Conservation (phyloP, 2,888 invertebrate genomes). For the Nephrotoma flavescens region DNA sequence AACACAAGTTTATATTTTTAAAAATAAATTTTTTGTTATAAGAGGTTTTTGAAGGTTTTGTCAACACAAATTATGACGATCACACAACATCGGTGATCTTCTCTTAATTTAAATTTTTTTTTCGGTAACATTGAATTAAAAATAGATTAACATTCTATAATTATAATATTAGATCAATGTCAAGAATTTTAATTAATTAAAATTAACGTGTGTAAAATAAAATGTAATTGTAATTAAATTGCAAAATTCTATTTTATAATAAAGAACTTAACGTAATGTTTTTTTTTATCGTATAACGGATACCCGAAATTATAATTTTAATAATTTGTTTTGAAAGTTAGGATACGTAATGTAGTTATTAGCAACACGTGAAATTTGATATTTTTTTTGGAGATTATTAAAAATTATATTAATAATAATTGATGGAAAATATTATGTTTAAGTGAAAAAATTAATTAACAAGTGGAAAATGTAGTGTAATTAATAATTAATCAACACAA, state of each 20-base stretch:
- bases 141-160: not conserved
- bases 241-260: not conserved
- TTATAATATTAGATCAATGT: not conserved
- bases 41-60: not conserved
- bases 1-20: not conserved
- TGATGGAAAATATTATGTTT: no score
- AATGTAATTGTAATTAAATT: not conserved
- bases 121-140: not conserved
- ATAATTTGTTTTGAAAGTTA: not conserved
- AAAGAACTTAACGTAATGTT: not conserved
- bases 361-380: not conserved
- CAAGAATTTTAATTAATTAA: not conserved
- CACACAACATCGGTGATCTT: not conserved
- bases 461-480: not conserved
- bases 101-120: not conserved
- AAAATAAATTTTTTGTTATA: not conserved
- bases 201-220: not conserved
- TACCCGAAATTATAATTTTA: not conserved
- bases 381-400: not conserved
- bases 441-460: not conserved
- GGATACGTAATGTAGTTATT: not conserved
- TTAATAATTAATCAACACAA: not conserved
- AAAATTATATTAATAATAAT: not conserved
- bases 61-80: not conserved
- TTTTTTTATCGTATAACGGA: not conserved